Percentiles rank a stretch among this genome's conserved stretches.
phyloP scores from a whole-genome alignment of 2,888 invertebrate genomes.

The Dioctria rufipes region DNA sequence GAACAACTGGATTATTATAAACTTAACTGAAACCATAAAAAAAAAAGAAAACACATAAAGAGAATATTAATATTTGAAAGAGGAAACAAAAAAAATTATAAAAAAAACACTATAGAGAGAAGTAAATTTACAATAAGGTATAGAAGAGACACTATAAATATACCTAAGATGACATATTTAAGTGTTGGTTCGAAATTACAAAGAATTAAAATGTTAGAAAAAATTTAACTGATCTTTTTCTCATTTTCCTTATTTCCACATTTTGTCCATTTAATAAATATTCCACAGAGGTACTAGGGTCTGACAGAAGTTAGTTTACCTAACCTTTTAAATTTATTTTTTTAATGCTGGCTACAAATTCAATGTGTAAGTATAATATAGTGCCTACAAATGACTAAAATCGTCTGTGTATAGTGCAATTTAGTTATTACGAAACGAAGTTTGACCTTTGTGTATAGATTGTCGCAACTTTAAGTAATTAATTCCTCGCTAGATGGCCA shows the following conservation, averaged over 20 bases:
- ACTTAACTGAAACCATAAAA: conserved; percentile 5
- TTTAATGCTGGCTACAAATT: too few species aligned
- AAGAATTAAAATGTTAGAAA: conserved; percentile 66
- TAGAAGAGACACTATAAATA: conserved; percentile 62
- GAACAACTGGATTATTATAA: conserved; percentile 39
- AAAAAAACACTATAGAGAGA: conserved; percentile 58
- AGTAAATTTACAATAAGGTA: conserved; percentile 62
- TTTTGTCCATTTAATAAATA: background rate
- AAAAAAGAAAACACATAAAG: conserved; percentile 25
- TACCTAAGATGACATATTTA: conserved; percentile 64
- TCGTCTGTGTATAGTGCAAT: too few species aligned
- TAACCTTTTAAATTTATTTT: too few species aligned
- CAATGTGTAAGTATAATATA: too few species aligned
- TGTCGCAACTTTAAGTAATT: too few species aligned
- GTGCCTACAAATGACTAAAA: too few species aligned
- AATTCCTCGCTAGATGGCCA: too few species aligned
- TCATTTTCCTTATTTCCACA: background rate
- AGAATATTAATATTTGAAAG: conserved; percentile 46
- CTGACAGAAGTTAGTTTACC: too few species aligned
- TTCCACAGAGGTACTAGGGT: too few species aligned
- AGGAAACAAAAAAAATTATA: conserved; percentile 53
- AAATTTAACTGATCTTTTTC: conserved; percentile 56
- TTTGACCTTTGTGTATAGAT: too few species aligned
- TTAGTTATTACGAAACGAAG: too few species aligned
- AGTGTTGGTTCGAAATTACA: conserved; percentile 65